Evolutionary conservation across 2,888 invertebrate species (phyloP).

Genomic region (Lasioglossum malachurum): DNA sequence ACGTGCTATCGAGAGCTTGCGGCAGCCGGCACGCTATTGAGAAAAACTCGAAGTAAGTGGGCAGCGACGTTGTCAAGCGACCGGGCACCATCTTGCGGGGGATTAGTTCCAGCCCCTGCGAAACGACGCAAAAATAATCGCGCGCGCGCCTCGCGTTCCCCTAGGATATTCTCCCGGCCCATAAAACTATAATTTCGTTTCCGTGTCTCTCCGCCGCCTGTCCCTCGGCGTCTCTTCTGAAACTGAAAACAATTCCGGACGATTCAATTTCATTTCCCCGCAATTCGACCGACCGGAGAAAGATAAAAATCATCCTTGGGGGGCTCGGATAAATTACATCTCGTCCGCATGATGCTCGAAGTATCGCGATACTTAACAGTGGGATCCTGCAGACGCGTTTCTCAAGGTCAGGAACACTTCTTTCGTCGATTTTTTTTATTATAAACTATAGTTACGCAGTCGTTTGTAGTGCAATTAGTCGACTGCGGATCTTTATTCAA

Average conservation of each 20-base stretch:
- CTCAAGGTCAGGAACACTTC: neutral
- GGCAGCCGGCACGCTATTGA: neutral
- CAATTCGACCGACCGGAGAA: conserved; percentile 42
- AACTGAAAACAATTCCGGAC: conserved; percentile 60
- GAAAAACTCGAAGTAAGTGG: conserved; percentile 24
- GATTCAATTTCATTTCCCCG: conserved; percentile 56
- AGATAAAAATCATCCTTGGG: conserved; percentile 51
- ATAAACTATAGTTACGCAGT: neutral
- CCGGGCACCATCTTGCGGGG: conserved; percentile 53
- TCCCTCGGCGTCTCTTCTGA: neutral
- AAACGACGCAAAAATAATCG: conserved; percentile 54
- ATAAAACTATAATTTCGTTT: conserved; percentile 59
- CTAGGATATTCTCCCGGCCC: conserved; percentile 24
- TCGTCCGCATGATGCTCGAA: conserved; percentile 46
- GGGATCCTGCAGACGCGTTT: neutral
- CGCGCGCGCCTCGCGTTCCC: neutral
- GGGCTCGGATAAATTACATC: conserved; percentile 50
- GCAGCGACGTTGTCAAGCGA: conserved; percentile 25
- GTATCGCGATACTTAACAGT: conserved; percentile 37
- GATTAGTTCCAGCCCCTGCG: conserved; percentile 33
- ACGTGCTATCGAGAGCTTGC: conserved; percentile 49
- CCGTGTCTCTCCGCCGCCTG: neutral
- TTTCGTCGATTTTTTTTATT: too few species aligned
- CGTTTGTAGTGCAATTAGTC: too few species aligned
- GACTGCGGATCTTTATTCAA: too few species aligned